Base-by-base conservation (phyloP, 2,113 vertebrate species). In the Gymnogyps californianus region DNA sequence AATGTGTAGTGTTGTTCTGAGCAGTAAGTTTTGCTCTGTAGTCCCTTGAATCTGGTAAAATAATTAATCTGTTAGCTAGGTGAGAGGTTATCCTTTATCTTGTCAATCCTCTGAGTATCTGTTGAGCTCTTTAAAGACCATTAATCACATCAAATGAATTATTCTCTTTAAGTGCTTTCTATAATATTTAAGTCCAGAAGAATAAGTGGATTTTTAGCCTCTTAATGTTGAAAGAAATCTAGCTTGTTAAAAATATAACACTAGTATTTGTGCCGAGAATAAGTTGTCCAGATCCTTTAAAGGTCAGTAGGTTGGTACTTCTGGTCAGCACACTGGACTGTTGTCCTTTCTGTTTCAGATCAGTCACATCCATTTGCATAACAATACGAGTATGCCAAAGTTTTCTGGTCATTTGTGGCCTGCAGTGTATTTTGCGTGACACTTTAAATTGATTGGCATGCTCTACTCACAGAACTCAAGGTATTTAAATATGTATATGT, bases 331-430 rank as follows among this genome's bases (percentile, higher is more conserved):
- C 15, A 20, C 36, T 59, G 71, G 26, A 29, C 57, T 70, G 7
- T 3, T 75, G 51, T 61, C 52, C 40, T 29, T 61, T 67, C 31
- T 78, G 34, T n/a, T 75, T 49, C 34, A 18, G 40, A 54, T 83
- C 40, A 13, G 6, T 26, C 12, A 1, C 57, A 44, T 16, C 36
- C 11, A 2, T 67, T 47, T 71, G 62, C 47, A 13, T 19, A 4
- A 38, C 1, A 2, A 12, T 16, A 17, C 1, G 4, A 44, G 11
- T 16, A 8, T 22, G 8, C 3, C 59, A 6, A 11, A 52, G 3
- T 12, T 42, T 51, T 40, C 3, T 54, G 47, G 46, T 46, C 18
- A 2, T 36, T 64, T 59, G 20, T n/a, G 26, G n/a, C 16, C 19
- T 36, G 17, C 29, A 42, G 14, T 24, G 6, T 47, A 5, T 74